Evolutionary conservation across 2,888 invertebrate species (phyloP).

Genomic region (Dasypolia templi): DNA sequence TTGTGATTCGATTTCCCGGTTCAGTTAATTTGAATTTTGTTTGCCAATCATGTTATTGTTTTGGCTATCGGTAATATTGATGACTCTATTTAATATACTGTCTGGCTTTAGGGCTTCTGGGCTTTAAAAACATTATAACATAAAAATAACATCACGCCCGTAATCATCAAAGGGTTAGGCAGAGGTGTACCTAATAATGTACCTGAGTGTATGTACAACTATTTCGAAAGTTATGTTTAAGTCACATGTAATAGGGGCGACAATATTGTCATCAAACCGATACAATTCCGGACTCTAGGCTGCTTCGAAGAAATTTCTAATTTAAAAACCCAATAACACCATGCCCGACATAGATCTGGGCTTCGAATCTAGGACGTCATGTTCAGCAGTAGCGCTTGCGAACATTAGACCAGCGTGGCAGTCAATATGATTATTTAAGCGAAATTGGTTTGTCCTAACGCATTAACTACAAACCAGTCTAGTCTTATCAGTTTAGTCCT

Average conservation of each 20-base stretch:
- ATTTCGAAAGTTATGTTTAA: not conserved
- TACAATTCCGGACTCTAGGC: too few species aligned
- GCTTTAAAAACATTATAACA: not conserved
- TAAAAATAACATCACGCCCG: not conserved
- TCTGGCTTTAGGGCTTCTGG: not conserved
- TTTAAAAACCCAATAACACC: not conserved
- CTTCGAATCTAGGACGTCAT: not conserved
- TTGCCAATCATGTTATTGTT: slow-evolving; percentile 29
- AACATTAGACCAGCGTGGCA: not conserved
- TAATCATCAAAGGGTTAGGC: not conserved
- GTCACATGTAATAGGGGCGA: not conserved
- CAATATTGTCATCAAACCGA: not conserved
- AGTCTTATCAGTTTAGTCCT: not conserved
- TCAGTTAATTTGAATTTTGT: slow-evolving; percentile 49
- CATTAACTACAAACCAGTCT: not conserved
- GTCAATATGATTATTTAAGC: not conserved
- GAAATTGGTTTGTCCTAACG: not conserved
- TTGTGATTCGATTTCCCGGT: slow-evolving; percentile 54
- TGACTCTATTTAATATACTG: not conserved
- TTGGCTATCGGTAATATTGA: not conserved
- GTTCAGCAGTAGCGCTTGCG: not conserved
- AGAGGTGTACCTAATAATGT: not conserved
- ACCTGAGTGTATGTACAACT: too few species aligned
- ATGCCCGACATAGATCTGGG: too few species aligned
- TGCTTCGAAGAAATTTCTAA: not conserved